phyloP scores from a whole-genome alignment of 2,113 vertebrate species.

The Saimiri boliviensis region DNA sequence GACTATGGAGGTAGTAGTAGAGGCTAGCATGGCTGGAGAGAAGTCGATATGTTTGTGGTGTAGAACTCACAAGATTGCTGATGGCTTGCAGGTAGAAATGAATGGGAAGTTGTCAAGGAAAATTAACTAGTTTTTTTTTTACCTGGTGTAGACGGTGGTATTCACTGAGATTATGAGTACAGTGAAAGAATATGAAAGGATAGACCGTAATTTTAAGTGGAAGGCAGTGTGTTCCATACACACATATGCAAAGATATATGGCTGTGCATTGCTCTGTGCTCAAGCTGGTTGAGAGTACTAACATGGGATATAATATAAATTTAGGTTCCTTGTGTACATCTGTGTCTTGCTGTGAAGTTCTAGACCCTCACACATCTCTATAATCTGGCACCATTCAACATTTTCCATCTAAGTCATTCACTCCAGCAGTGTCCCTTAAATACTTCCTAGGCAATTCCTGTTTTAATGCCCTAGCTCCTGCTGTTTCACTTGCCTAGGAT shows the following conservation, averaged over 20 bases:
- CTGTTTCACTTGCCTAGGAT: background rate
- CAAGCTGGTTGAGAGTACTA: background rate
- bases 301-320: background rate
- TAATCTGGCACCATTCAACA: background rate
- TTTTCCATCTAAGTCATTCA: constrained; percentile 24
- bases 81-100: background rate
- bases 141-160: background rate
- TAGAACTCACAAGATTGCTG: background rate
- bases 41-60: background rate
- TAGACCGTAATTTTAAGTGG: background rate
- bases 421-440: background rate
- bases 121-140: background rate
- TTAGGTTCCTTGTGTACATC: background rate
- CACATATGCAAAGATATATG: background rate
- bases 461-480: background rate
- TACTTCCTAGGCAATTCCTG: background rate
- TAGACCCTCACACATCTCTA: background rate
- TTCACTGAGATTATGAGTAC: background rate
- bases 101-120: background rate
- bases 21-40: background rate
- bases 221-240: background rate
- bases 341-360: background rate
- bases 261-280: background rate
- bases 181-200: background rate
- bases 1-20: background rate